A percentile compares a stretch with the other conserved stretches of the same genome.
phyloP scores from a whole-genome alignment of 2,113 vertebrate species.

The Coracopsis vasa region DNA sequence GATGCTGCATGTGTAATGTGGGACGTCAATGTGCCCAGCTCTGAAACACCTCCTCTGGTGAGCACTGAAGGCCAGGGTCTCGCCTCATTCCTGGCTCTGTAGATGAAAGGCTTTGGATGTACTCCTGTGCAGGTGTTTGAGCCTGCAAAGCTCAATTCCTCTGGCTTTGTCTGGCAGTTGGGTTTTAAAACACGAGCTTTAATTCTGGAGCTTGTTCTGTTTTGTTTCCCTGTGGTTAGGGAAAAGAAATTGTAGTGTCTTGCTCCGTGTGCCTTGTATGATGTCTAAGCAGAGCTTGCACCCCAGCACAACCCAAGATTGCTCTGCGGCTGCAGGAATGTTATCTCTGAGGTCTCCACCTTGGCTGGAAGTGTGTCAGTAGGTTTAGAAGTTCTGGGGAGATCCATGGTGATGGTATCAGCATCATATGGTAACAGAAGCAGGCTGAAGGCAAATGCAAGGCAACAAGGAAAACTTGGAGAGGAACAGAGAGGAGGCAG shows the following conservation, averaged over 20 bases:
- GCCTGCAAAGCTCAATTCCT: background rate
- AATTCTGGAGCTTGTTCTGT: background rate
- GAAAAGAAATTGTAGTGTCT: background rate
- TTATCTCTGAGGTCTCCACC: conserved; percentile 38
- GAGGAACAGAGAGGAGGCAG: background rate
- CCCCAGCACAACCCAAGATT: background rate
- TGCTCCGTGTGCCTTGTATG: background rate
- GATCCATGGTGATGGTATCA: background rate
- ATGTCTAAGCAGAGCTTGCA: background rate
- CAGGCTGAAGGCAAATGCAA: conserved; percentile 6
- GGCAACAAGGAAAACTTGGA: conserved; percentile 53
- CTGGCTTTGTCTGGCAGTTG: background rate
- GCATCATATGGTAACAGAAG: background rate
- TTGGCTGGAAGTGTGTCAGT: conserved; percentile 59
- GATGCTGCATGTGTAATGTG: too few species aligned
- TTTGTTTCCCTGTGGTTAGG: background rate
- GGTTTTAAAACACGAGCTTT: background rate
- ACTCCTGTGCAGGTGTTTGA: background rate
- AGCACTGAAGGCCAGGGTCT: background rate
- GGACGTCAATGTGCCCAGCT: too few species aligned
- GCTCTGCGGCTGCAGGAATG: background rate
- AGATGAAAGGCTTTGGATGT: background rate
- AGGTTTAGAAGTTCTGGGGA: conserved; percentile 46
- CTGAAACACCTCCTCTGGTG: background rate
- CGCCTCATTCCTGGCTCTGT: background rate